phyloP scores from a whole-genome alignment of 2,888 invertebrate species.

The Elysia crispata region DNA sequence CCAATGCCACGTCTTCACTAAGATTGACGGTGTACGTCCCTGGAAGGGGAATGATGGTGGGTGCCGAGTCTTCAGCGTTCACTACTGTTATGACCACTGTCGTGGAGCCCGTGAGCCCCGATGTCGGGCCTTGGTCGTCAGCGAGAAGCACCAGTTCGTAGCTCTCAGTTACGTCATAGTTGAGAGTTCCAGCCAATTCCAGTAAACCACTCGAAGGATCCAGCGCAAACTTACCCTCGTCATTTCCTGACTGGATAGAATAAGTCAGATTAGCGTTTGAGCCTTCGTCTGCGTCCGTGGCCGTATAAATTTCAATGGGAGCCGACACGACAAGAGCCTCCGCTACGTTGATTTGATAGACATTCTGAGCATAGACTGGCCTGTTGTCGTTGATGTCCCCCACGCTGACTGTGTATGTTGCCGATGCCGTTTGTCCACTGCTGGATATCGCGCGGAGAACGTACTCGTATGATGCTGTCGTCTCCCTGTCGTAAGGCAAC shows the following conservation, averaged over 20 bases:
- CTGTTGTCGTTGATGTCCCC: slow-evolving; percentile 62
- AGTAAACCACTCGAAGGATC: slow-evolving; percentile 51
- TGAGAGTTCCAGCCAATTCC: slow-evolving; percentile 44
- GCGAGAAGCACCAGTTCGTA: slow-evolving; percentile 55
- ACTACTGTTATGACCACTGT: slow-evolving; percentile 50
- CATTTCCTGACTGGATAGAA: slow-evolving; percentile 51
- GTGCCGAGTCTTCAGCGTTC: slow-evolving; percentile 53
- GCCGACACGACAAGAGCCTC: slow-evolving; percentile 48
- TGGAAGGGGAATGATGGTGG: slow-evolving; percentile 53
- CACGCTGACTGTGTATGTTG: slow-evolving; percentile 52
- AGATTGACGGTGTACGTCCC: slow-evolving; percentile 78
- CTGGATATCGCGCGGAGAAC: slow-evolving; percentile 51
- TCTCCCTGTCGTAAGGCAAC: slow-evolving; percentile 58
- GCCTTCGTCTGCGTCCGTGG: slow-evolving; percentile 57
- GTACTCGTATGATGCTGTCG: slow-evolving; percentile 46
- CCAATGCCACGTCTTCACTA: slow-evolving; percentile 91
- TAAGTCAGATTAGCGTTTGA: slow-evolving; percentile 54
- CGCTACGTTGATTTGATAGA: slow-evolving; percentile 51
- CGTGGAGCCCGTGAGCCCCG: slow-evolving; percentile 51
- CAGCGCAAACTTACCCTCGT: slow-evolving; percentile 51
- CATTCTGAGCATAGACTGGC: slow-evolving; percentile 55
- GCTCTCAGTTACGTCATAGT: slow-evolving; percentile 49
- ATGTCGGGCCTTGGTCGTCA: slow-evolving; percentile 52
- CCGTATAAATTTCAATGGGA: slow-evolving; percentile 46
- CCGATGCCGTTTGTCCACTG: slow-evolving; percentile 51